These are phyloP conservation scores for Diachasma alloeum DNA, from an alignment of 1,140 invertebrate genomes.

Conservation along the genomic window DNA sequence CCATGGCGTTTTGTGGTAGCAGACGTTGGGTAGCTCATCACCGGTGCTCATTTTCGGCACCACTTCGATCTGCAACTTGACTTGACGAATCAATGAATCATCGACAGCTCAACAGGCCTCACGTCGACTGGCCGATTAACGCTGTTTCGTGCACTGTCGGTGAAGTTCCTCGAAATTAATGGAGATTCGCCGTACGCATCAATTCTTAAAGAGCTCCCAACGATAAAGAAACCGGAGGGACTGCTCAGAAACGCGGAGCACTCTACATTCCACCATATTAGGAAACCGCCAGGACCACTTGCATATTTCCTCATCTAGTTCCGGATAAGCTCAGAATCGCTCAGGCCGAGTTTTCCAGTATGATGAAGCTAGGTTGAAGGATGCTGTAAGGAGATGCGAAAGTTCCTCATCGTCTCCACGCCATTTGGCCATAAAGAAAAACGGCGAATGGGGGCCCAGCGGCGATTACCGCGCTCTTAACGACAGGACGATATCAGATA, in stretches of 20 bases:
- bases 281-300: slow-evolving; percentile 48
- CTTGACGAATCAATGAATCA: too few relatives aligned
- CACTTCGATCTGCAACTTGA: too few relatives aligned
- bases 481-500: too few relatives aligned
- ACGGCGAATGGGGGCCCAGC: slow-evolving; percentile 47
- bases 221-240: too few relatives aligned
- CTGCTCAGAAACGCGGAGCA: too few relatives aligned
- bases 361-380: slow-evolving; percentile 39
- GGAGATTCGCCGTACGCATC: too few relatives aligned
- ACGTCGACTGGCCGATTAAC: slow-evolving; percentile 37
- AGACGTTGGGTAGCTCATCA: slow-evolving; percentile 38
- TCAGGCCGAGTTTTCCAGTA: slow-evolving; percentile 44
- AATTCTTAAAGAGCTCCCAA: too few relatives aligned
- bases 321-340: too few relatives aligned
- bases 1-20: slow-evolving; percentile 52
- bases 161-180: not conserved
- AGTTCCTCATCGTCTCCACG: slow-evolving; percentile 54
- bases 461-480: too few relatives aligned
- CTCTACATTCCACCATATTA: slow-evolving; percentile 42
- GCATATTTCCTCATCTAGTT: slow-evolving; percentile 44
- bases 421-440: slow-evolving; percentile 52
- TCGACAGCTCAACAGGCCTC: too few relatives aligned
- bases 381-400: slow-evolving; percentile 35
- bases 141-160: slow-evolving; percentile 23
- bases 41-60: slow-evolving; percentile 46